Percentiles rank a stretch among this genome's conserved stretches.
Conservation (phyloP, 2,797 vertebrate genomes). For the Arctocebus calabarensis region DNA sequence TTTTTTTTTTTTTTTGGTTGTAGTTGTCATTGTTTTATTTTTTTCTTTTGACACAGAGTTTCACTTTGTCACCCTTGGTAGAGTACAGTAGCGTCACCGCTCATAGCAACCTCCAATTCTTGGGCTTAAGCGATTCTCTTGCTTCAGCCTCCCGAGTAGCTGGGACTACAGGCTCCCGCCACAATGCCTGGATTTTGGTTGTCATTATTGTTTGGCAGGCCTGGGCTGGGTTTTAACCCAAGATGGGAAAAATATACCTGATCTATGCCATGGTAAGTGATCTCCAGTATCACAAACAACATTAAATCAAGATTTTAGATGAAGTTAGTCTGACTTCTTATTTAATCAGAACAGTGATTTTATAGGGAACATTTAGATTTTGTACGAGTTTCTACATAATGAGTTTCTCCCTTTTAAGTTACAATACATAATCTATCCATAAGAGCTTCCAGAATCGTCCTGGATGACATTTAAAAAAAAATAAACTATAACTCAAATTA, state of each 20-base stretch:
- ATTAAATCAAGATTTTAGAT: neutral
- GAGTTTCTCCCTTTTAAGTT: neutral
- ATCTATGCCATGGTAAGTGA: neutral
- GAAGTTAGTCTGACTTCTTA: constrained; percentile 8
- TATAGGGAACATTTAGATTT: neutral
- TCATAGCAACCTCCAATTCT: no score
- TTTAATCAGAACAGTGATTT: constrained; percentile 15
- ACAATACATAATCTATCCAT: neutral
- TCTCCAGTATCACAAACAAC: neutral
- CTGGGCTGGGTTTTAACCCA: neutral
- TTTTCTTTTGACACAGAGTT: no score
- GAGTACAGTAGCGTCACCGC: no score
- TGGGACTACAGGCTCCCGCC: no score
- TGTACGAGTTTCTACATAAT: neutral
- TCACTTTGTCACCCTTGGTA: no score
- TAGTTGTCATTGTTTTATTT: no score
- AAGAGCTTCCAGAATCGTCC: neutral
- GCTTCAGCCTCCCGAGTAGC: no score
- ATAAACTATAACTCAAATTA: neutral
- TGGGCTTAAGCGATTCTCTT: no score
- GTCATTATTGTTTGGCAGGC: no score
- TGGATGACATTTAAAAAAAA: neutral
- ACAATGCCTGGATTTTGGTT: no score
- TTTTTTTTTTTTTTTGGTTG: no score
- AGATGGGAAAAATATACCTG: neutral